A percentile compares a stretch with the other conserved stretches of the same genome.
phyloP scores from a whole-genome alignment of 2,888 invertebrate genomes.

The Epinotia brunnichana region DNA sequence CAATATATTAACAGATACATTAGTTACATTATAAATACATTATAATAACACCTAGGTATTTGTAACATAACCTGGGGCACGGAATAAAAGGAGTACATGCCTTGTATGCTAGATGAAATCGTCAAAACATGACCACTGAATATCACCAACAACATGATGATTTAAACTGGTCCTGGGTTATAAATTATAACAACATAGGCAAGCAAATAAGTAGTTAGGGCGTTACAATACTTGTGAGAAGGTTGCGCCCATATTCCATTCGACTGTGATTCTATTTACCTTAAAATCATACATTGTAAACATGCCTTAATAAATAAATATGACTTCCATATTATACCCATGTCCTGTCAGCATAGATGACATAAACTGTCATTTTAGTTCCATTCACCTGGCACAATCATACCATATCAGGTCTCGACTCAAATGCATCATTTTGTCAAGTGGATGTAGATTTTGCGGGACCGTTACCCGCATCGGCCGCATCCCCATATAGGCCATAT shows the following conservation, averaged over 20 bases:
- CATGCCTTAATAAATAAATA: constrained; percentile 17
- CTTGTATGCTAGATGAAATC: too few species aligned
- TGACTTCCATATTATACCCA: constrained; percentile 16
- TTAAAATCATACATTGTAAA: not conserved
- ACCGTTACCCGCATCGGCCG: constrained; percentile 10
- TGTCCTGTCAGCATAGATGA: constrained; percentile 28
- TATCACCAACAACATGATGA: too few species aligned
- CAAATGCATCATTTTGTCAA: constrained; percentile 38
- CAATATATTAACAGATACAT: too few species aligned
- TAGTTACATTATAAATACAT: too few species aligned
- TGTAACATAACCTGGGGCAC: too few species aligned
- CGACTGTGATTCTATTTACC: not conserved
- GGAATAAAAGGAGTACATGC: too few species aligned
- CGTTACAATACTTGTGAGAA: not conserved
- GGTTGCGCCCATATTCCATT: not conserved
- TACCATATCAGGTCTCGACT: constrained; percentile 27
- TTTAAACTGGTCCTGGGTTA: too few species aligned
- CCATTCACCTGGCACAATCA: constrained; percentile 27
- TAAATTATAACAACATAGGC: too few species aligned
- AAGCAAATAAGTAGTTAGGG: too few species aligned
- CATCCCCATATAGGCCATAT: too few species aligned
- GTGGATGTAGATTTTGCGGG: constrained; percentile 16
- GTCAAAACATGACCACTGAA: too few species aligned
- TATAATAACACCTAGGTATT: too few species aligned
- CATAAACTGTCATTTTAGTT: constrained; percentile 34